These are phyloP conservation scores for Tichodroma muraria DNA, from an alignment of 2,113 vertebrate species.

Conservation along the genomic window DNA sequence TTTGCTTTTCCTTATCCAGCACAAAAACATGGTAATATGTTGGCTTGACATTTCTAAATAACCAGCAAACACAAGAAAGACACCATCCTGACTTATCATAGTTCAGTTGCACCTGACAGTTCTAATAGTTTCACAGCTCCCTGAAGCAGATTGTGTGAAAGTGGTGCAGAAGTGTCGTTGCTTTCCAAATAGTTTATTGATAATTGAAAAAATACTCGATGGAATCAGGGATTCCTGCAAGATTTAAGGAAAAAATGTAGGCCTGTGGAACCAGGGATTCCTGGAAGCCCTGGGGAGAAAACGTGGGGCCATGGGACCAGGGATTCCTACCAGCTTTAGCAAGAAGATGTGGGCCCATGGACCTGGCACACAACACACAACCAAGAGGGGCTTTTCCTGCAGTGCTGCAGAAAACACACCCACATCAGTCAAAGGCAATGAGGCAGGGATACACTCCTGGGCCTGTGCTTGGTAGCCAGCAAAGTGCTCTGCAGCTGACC, in stretches of 20 bases:
- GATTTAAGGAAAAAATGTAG: not conserved
- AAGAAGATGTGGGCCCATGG: no score
- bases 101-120: not conserved
- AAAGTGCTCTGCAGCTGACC: not conserved
- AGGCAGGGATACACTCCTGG: not conserved
- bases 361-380: fast-evolving
- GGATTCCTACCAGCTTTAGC: not conserved
- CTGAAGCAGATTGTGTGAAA: not conserved
- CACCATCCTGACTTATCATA: not conserved
- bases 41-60: not conserved
- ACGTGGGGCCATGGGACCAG: not conserved
- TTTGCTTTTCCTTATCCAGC: not conserved
- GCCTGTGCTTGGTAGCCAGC: not conserved
- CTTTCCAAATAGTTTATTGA: not conserved
- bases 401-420: not conserved
- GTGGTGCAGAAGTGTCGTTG: not conserved
- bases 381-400: not conserved
- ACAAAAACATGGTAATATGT: not conserved
- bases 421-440: not conserved
- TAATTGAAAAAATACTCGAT: not conserved
- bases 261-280: not conserved
- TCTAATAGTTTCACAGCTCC: not conserved
- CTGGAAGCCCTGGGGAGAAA: not conserved
- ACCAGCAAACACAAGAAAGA: not conserved
- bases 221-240: not conserved